These are phyloP conservation scores for Heliconius cydno DNA, from an alignment of 2,888 invertebrate species.

Conservation along the genomic window DNA sequence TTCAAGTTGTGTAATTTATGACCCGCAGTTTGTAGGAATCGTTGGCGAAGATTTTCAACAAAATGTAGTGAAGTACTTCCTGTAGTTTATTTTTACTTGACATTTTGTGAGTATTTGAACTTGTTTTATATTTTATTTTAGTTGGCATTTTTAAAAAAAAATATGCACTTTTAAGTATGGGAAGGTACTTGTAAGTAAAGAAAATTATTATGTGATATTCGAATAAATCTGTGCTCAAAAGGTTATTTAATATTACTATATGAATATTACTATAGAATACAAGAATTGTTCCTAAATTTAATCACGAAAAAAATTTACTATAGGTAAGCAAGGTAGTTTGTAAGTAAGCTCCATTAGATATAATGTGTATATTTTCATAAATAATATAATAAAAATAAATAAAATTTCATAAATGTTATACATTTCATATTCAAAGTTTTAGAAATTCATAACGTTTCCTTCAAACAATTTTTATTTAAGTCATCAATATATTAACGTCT, in stretches of 20 bases:
- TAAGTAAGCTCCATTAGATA: too few species aligned
- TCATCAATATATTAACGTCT: slow-evolving; percentile 31
- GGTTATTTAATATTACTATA: not conserved
- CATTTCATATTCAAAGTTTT: not conserved
- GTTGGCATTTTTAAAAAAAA: not conserved
- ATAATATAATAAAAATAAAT: not conserved
- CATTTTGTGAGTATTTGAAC: slow-evolving; percentile 26
- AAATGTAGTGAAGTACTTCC: slow-evolving; percentile 29
- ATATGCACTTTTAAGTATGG: not conserved
- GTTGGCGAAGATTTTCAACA: slow-evolving; percentile 30
- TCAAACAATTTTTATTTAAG: slow-evolving; percentile 3
- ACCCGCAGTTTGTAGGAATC: slow-evolving; percentile 28
- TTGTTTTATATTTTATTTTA: slow-evolving; percentile 29
- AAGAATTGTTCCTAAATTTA: not conserved
- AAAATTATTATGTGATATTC: not conserved
- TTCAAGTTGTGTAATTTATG: slow-evolving; percentile 26
- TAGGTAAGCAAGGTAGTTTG: too few species aligned
- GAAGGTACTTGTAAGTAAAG: not conserved
- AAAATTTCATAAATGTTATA: not conserved
- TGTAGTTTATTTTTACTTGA: slow-evolving; percentile 29
- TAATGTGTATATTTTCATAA: too few species aligned
- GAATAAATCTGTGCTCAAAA: not conserved
- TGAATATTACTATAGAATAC: not conserved
- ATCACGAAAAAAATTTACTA: not conserved
- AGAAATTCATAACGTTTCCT: slow-evolving; percentile 1